A percentile compares a stretch with the other conserved stretches of the same genome.
These are phyloP conservation scores for Oryzias curvinotus DNA, from an alignment of 2,113 vertebrate species.

Conservation along the genomic window DNA sequence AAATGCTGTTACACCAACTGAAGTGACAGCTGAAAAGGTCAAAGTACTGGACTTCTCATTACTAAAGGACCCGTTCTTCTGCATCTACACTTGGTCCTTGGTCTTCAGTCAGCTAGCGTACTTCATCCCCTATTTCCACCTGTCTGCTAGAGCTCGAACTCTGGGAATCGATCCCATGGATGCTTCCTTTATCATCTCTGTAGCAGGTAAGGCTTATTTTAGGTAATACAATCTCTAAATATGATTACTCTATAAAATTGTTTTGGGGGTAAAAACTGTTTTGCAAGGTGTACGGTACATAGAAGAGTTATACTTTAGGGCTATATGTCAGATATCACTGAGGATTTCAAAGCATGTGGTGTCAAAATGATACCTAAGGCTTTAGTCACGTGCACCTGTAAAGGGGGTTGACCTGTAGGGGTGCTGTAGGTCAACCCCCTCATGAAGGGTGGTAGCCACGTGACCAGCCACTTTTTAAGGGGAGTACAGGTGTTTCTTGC, in stretches of 20 bases:
- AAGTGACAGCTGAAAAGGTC: constrained; percentile 31
- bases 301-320: no score
- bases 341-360: no score
- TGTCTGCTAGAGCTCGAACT: constrained; percentile 86
- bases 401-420: no score
- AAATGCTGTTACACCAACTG: constrained; percentile 30
- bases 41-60: constrained; percentile 83
- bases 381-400: no score
- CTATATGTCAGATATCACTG: no score
- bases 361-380: no score
- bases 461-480: no score
- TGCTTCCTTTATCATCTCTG: constrained; percentile 88
- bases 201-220: constrained; percentile 82
- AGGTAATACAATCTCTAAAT: background rate
- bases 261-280: background rate
- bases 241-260: background rate
- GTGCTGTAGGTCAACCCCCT: no score
- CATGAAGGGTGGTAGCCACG: no score
- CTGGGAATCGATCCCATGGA: constrained; percentile 87
- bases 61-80: constrained; percentile 88
- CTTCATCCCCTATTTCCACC: constrained; percentile 89
- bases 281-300: no score
- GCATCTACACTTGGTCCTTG: constrained; percentile 89
- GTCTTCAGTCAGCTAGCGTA: constrained; percentile 92
- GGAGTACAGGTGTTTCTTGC: no score